Evolutionary conservation across 1,140 invertebrate genomes (phyloP).

Genomic region (Brachionus calyciflorus): DNA sequence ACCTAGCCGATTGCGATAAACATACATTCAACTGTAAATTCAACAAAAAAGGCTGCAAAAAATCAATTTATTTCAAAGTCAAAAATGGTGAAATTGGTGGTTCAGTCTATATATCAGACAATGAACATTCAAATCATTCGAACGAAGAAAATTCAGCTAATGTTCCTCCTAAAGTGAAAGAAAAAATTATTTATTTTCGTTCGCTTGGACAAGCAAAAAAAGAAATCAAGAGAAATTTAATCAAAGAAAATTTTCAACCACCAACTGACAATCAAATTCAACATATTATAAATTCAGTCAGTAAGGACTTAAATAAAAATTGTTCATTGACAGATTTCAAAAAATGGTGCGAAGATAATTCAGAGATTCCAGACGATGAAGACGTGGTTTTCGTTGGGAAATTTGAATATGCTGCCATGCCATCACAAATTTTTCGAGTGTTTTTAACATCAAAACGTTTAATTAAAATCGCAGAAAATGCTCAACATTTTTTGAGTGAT

Average conservation of each 20-base stretch:
- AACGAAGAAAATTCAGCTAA: not conserved
- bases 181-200: conserved; percentile 20
- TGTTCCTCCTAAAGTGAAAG: not conserved
- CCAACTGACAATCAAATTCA: conserved; percentile 1
- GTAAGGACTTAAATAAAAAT: not conserved
- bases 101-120: conserved; percentile 1
- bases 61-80: conserved; percentile 27
- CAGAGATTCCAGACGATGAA: conserved; percentile 9
- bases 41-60: not conserved
- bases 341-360: conserved; percentile 17
- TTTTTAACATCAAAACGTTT: conserved; percentile 11
- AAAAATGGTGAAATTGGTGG: not conserved
- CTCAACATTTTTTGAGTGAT: conserved; percentile 19
- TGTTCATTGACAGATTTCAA: not conserved
- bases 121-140: conserved; percentile 29
- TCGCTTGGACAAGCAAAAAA: not conserved
- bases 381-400: conserved; percentile 3
- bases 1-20: conserved; percentile 19
- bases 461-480: not conserved
- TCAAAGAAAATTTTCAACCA: conserved; percentile 1
- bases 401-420: not conserved
- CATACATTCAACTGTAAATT: conserved; percentile 29
- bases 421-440: not conserved
- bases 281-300: conserved; percentile 9
- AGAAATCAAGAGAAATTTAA: no score